Base-by-base conservation (phyloP, 1,140 invertebrate genomes). In the Zaprionus tsacasi region DNA sequence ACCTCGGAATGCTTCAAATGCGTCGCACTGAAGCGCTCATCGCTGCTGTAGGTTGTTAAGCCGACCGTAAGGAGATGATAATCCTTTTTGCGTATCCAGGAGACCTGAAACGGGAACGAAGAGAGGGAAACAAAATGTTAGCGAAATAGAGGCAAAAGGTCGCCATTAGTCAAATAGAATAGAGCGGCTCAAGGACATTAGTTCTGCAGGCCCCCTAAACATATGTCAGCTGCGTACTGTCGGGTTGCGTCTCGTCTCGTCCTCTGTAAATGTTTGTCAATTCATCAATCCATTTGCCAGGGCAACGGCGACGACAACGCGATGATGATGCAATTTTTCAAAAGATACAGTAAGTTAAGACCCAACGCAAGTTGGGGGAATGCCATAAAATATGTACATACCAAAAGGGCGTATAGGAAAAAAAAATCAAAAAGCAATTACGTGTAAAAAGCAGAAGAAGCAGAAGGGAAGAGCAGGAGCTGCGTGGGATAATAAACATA, bases 1-100 rank as follows among this genome's bases (percentile, higher is more conserved):
- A 96, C 96, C 94, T 97, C 96, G 83, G 96, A 96, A 93, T 97
- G 96, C 82, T 97, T 96, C 82, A 96, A 94, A 93, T 97, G 96
- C 81, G 96, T 96, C 33, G 96, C 96, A 89, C 97, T 96, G 93
- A 97, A 98, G 71, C 97, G 94, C 87, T 96, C 96, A 91, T 98
- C 97, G 81, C 96, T 97, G 82, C 96, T 97, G 92, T 96, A 97
- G 8, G 96, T 97, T 58, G 95, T 96, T 79, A 97, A 93, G 33
- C 97, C 96, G 60, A 97, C 96, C 64, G 97, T 97, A 45, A 97
- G 93, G 70, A 97, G 93, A 91, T 97, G 96, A 82, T 96, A 96
- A 92, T 96, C 96, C 93, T 96, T 96, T 90, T 96, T 94, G 88
- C 96, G 94, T 73, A 97, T 96, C 96, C 96, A 97, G 30, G 96